Conservation (phyloP, 1,140 invertebrate genomes). For the Eumaeus atala region DNA sequence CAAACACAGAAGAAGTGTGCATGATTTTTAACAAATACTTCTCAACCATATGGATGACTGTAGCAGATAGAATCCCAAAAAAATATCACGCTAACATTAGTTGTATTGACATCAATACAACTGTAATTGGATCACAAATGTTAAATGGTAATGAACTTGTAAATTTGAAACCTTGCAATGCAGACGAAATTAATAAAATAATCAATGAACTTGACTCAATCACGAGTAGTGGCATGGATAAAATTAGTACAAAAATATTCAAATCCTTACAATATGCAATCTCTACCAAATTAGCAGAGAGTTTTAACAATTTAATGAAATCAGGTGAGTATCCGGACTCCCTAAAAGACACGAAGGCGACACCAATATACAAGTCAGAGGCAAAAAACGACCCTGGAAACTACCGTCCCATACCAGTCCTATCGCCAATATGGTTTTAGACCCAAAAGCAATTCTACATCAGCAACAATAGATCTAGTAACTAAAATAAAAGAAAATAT, state of each 20-base stretch:
- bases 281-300: constrained; percentile 1
- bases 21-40: constrained; percentile 4
- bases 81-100: not conserved
- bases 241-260: not conserved
- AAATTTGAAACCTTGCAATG: not conserved
- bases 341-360: too few species aligned
- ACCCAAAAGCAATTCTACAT: too few species aligned
- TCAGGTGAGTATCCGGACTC: not conserved
- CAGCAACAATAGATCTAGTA: too few species aligned
- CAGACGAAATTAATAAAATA: not conserved
- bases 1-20: not conserved
- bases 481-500: not conserved
- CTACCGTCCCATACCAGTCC: too few species aligned
- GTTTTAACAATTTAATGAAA: constrained; percentile 6
- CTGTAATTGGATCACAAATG: not conserved
- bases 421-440: too few species aligned
- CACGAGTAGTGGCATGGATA: not conserved
- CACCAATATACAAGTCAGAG: too few species aligned
- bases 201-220: constrained; percentile 3
- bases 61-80: constrained; percentile 4
- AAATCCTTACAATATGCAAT: not conserved
- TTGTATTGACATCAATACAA: too few species aligned
- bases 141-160: not conserved
- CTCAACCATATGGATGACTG: not conserved
- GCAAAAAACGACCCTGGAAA: too few species aligned